A percentile compares a stretch with the other conserved stretches of the same genome.
phyloP scores from a whole-genome alignment of 2,113 vertebrate genomes.

The Neotoma lepida region DNA sequence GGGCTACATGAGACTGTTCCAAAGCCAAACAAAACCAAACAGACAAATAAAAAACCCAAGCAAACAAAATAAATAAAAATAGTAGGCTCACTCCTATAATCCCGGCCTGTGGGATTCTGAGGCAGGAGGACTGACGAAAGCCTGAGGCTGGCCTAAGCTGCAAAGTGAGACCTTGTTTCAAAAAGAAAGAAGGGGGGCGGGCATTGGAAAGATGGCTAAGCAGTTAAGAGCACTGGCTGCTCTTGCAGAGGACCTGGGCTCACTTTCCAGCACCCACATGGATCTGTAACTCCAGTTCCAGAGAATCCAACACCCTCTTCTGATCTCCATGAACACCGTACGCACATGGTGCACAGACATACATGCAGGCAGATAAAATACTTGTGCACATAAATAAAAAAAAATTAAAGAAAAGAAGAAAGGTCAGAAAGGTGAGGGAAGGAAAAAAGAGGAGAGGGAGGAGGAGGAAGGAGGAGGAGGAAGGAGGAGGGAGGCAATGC shows the following conservation, averaged over 20 bases:
- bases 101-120: background rate
- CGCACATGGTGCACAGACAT: too few species aligned
- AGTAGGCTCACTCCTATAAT: background rate
- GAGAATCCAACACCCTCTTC: background rate
- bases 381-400: background rate
- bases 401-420: background rate
- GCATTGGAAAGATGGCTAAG: too few species aligned
- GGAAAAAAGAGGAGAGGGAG: too few species aligned
- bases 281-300: background rate
- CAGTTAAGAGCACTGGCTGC: background rate
- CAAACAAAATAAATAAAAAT: background rate
- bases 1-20: too few species aligned
- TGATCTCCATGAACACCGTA: background rate
- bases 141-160: background rate
- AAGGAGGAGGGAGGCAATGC: background rate
- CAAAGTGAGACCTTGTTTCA: background rate
- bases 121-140: background rate
- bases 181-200: background rate
- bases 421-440: background rate
- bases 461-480: background rate
- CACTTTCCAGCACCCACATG: background rate
- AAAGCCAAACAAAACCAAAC: background rate
- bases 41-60: background rate
- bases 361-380: background rate
- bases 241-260: background rate